Conservation (phyloP, 2,797 vertebrate genomes). For the Euphonia xanthogaster region DNA sequence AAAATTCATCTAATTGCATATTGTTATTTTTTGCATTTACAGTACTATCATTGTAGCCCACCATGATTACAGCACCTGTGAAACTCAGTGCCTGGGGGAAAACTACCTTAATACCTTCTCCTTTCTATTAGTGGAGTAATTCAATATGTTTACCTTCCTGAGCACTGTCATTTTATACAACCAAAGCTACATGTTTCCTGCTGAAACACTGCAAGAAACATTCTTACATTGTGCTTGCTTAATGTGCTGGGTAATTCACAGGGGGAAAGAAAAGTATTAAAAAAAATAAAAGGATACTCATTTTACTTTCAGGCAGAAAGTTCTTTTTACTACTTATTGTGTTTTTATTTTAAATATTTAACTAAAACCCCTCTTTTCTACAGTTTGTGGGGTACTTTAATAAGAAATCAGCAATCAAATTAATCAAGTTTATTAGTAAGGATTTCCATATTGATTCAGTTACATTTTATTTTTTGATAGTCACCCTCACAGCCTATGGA, state of each 20-base stretch:
- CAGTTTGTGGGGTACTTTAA: not conserved
- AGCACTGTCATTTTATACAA: not conserved
- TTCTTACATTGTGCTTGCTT: not conserved
- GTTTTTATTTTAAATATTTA: not conserved
- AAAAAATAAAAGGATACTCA: not conserved
- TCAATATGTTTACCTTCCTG: slow-evolving; percentile 16
- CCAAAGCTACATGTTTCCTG: not conserved
- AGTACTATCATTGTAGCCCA: slow-evolving; percentile 26
- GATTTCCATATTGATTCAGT: not conserved
- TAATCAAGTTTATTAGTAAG: not conserved
- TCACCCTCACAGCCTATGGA: not conserved
- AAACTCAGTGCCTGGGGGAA: slow-evolving; percentile 16
- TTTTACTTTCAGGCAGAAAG: not conserved
- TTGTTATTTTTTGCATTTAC: slow-evolving; percentile 35
- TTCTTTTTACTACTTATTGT: not conserved
- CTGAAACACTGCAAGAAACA: not conserved
- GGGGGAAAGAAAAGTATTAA: not conserved
- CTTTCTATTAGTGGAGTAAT: slow-evolving; percentile 26
- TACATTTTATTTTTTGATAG: not conserved
- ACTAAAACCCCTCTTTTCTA: not conserved
- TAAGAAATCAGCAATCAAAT: not conserved
- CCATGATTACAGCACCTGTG: slow-evolving; percentile 32
- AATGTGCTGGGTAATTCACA: not conserved
- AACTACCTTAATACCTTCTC: slow-evolving; percentile 13
- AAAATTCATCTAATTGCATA: slow-evolving; percentile 46